Evolutionary conservation across 23 tunicate species (phyloP), one percentile per base, ranked within the genome.

Genomic region (Phallusia fumigata): DNA sequence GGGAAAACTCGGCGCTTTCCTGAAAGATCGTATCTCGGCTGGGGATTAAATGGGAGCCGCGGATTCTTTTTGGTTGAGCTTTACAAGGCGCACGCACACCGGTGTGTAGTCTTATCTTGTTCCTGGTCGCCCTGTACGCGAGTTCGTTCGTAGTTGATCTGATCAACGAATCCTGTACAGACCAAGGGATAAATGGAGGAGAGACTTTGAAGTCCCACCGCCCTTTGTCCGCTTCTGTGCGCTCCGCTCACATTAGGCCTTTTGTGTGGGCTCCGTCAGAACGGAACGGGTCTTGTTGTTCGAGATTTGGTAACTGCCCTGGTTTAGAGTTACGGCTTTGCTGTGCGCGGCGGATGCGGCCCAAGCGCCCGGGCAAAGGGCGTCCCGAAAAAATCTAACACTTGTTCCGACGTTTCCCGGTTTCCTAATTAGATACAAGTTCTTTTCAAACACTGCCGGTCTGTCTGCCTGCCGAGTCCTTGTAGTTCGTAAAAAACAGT

Each of bases 241-340:
- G 69, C 69, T 40, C 69, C 69, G 69, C 28, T 58, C 69, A 58
- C 69, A 58, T 58, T 58, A 58, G 69, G 28, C 28, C 69, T 58
- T 21, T 58, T 58, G 69, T 58, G 69, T 58, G 69, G 69, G 69
- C 28, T 58, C 16, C 28, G 69, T 11, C 26, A 58, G 69, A 58
- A 58, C 69, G 69, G 69, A 58, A 58, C 69, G 69, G 69, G 69
- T 16, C 69, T 58, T 58, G 69, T 58, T 58, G 69, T 58, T 58
- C 28, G 15, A 58, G 69, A 58, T 58, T 58, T 58, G 69, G 69
- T 58, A 58, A 58, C 69, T 58, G 28, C 28, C 11, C 69, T 16
- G 69, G 69, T 58, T 58, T 58, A 58, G 28, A 58, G 69, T 58
- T 58, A 58, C 69, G 69, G 69, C 69, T 22, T 22, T 24, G 69